Evolutionary conservation across 2,888 invertebrate species (phyloP).

Genomic region (Choreutis nemorana): DNA sequence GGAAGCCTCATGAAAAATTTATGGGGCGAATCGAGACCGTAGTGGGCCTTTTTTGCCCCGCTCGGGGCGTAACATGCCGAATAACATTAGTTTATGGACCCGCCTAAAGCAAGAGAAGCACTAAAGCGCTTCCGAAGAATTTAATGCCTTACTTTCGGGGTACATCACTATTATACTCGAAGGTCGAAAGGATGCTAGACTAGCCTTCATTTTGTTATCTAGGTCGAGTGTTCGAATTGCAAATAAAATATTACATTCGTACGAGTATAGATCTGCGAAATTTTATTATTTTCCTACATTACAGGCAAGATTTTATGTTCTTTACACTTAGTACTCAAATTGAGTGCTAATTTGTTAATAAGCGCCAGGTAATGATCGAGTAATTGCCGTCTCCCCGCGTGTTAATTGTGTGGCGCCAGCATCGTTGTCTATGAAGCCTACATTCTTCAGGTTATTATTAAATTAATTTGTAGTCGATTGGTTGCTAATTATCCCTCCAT

Average conservation of each 20-base stretch:
- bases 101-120: slow-evolving; percentile 23
- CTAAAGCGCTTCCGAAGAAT: slow-evolving; percentile 33
- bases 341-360: neutral
- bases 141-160: slow-evolving; percentile 24
- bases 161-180: slow-evolving; percentile 19
- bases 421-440: too few species aligned
- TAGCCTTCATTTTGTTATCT: slow-evolving; percentile 10
- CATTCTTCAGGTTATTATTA: too few species aligned
- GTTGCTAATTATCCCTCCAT: too few species aligned
- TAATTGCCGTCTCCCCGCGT: too few species aligned
- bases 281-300: too few species aligned
- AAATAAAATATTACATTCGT: too few species aligned
- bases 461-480: too few species aligned
- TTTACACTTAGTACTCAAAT: neutral
- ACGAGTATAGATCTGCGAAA: too few species aligned
- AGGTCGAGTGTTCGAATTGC: neutral
- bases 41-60: slow-evolving; percentile 24
- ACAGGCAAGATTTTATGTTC: slow-evolving; percentile 4
- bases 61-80: slow-evolving; percentile 41
- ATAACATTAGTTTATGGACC: slow-evolving; percentile 55
- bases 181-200: too few species aligned
- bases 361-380: neutral
- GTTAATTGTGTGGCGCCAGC: too few species aligned
- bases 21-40: slow-evolving; percentile 22
- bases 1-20: slow-evolving; percentile 58